Evolutionary conservation across 1,140 invertebrate genomes (phyloP), one percentile per base, ranked within the genome.

Genomic region (Diorhabda carinulata): DNA sequence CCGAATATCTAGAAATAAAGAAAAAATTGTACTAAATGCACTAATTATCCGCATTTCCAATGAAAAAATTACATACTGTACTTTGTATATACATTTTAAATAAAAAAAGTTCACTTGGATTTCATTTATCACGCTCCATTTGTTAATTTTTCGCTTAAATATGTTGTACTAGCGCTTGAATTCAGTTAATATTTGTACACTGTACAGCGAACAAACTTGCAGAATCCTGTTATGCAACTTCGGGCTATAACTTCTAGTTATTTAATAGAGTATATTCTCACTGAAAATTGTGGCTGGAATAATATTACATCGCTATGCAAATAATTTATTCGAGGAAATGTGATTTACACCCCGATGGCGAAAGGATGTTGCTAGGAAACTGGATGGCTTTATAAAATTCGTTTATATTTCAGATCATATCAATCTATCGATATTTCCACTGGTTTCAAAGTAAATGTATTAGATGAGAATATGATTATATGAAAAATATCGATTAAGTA

Each of bases 241-340:
- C 41, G 40, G 58, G 47, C 42, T 70, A n/a, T 52, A 52, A 52
- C 65, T 47, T 73, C 63, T 64, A 61, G 66, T 45, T 66, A 67
- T 72, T 69, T 72, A 72, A 72, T 72, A 61, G 69, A 68, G 71
- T 69, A 72, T 66, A 68, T 66, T 57, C 63, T 63, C 63, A 67
- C 64, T 69, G n/a, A 62, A 69, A 69, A 69, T 65, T 57, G 70
- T 62, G 65, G 65, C 57, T 67, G 59, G 56, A 67, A 67, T 67
- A 67, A 67, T 67, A 67, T 67, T 57, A 57, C 57, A 44, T 43
- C 45, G 57, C 65, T 59, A 43, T 43, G 25, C 65, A 59, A 67
- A 67, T 67, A 59, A 67, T 67, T 67, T 67, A 60, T 60, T 59
- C 42, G 45, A 59, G 65, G 65, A 59, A 57, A 59, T 43, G 65